phyloP scores from a whole-genome alignment of 2,888 invertebrate genomes.

The Tinea semifulvella region DNA sequence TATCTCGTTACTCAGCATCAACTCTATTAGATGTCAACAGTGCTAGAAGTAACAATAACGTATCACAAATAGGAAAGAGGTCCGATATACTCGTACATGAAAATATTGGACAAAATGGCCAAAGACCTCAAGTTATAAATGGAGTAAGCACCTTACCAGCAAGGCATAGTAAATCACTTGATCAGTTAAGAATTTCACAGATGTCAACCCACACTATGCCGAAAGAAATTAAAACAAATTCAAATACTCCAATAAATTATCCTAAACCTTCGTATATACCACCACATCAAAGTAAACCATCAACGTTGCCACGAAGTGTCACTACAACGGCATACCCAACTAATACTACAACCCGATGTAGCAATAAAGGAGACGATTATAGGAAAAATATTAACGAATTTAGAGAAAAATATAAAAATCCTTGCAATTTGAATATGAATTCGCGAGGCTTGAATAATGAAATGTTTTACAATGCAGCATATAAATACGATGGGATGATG shows the following conservation, averaged over 20 bases:
- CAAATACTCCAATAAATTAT: slow-evolving; percentile 55
- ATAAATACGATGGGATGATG: slow-evolving; percentile 50
- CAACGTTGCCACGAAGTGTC: slow-evolving; percentile 58
- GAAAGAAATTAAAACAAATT: slow-evolving; percentile 44
- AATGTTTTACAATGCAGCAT: slow-evolving; percentile 54
- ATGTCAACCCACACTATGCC: slow-evolving; percentile 38
- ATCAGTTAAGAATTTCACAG: slow-evolving; percentile 73
- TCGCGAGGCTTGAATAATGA: slow-evolving; percentile 47
- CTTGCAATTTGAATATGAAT: slow-evolving; percentile 46
- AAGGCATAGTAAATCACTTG: slow-evolving; percentile 83
- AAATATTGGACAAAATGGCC: slow-evolving; percentile 28
- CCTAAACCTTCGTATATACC: slow-evolving; percentile 50
- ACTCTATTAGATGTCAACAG: slow-evolving; percentile 59
- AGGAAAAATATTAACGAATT: slow-evolving; percentile 70
- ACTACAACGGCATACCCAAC: slow-evolving; percentile 56
- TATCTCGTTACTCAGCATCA: slow-evolving; percentile 69
- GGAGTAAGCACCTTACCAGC: slow-evolving; percentile 70
- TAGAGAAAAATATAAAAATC: slow-evolving; percentile 70
- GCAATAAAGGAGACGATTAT: slow-evolving; percentile 63
- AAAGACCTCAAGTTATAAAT: slow-evolving; percentile 51
- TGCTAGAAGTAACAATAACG: slow-evolving; percentile 35
- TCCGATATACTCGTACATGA: slow-evolving; percentile 38
- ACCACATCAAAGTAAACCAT: slow-evolving; percentile 51
- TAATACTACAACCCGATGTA: slow-evolving; percentile 49
- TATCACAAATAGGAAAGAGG: slow-evolving; percentile 37